phyloP scores from a whole-genome alignment of 2,797 vertebrate genomes.

The Sebastes kiyomatsui region DNA sequence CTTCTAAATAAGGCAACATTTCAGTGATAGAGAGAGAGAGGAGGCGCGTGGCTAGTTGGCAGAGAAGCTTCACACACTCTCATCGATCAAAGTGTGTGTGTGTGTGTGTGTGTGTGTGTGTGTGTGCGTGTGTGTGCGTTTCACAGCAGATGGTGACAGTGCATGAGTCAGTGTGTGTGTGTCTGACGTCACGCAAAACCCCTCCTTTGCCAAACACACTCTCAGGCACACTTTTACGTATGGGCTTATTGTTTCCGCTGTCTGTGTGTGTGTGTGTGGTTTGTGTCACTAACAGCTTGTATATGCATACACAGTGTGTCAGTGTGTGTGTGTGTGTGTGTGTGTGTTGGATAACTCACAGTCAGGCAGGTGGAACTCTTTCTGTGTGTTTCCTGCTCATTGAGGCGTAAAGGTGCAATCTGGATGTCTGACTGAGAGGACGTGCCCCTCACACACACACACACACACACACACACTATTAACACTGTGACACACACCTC shows the following conservation, averaged over 20 bases:
- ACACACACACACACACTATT: slow-evolving; percentile 8
- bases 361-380: slow-evolving; percentile 37
- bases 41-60: slow-evolving; percentile 41
- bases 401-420: slow-evolving; percentile 65
- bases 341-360: background rate
- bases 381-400: slow-evolving; percentile 52
- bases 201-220: slow-evolving; percentile 53
- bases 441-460: slow-evolving; percentile 30
- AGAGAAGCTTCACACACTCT: slow-evolving; percentile 35
- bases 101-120: slow-evolving; percentile 2
- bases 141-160: slow-evolving; percentile 78
- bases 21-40: background rate
- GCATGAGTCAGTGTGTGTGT: slow-evolving; percentile 61
- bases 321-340: slow-evolving; percentile 4
- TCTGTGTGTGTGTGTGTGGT: background rate
- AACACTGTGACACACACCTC: slow-evolving; percentile 38
- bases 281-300: slow-evolving; percentile 9
- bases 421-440: slow-evolving; percentile 66
- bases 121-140: slow-evolving; percentile 19
- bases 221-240: background rate
- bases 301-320: background rate
- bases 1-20: slow-evolving; percentile 34
- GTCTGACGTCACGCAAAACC: slow-evolving; percentile 51
- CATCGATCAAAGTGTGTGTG: slow-evolving; percentile 39
- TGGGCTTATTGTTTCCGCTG: slow-evolving; percentile 5